A percentile compares a stretch with the other conserved stretches of the same genome.
Conservation (phyloP, 2,113 vertebrate species). For the Oreochromis tanganicae region DNA sequence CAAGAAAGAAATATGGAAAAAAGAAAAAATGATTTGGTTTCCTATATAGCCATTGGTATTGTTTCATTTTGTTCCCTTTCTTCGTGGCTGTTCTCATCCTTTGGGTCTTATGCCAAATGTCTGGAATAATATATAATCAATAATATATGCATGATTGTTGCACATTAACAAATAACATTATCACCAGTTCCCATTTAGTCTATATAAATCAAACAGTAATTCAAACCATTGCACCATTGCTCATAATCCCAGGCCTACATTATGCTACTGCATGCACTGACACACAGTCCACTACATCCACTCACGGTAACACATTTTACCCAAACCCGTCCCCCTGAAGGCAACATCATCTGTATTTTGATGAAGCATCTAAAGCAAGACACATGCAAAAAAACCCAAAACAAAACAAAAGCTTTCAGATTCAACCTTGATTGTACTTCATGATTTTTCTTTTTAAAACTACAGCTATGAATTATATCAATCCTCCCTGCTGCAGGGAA, state of each 20-base stretch:
- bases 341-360: not conserved
- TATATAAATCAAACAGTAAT: conserved; percentile 25
- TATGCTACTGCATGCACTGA: conserved; percentile 34
- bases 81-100: not conserved
- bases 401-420: not conserved
- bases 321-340: not conserved
- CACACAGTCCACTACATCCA: conserved; percentile 23
- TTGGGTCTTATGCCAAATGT: not conserved
- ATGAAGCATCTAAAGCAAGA: not conserved
- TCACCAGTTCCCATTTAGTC: not conserved
- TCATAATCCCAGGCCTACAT: conserved; percentile 21
- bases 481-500: conserved; percentile 37
- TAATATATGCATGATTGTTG: conserved; percentile 2
- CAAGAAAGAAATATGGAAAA: not conserved
- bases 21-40: not conserved
- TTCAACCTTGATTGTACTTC: not conserved
- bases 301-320: not conserved
- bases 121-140: not conserved
- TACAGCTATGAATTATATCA: not conserved
- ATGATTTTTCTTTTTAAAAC: not conserved
- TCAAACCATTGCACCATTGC: conserved; percentile 37
- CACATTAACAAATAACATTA: conserved; percentile 37
- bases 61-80: not conserved
- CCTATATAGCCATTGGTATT: not conserved
- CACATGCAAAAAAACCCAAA: not conserved